These are phyloP conservation scores for Hypotaenidia okinawae DNA, from an alignment of 2,797 vertebrate genomes.

Conservation along the genomic window DNA sequence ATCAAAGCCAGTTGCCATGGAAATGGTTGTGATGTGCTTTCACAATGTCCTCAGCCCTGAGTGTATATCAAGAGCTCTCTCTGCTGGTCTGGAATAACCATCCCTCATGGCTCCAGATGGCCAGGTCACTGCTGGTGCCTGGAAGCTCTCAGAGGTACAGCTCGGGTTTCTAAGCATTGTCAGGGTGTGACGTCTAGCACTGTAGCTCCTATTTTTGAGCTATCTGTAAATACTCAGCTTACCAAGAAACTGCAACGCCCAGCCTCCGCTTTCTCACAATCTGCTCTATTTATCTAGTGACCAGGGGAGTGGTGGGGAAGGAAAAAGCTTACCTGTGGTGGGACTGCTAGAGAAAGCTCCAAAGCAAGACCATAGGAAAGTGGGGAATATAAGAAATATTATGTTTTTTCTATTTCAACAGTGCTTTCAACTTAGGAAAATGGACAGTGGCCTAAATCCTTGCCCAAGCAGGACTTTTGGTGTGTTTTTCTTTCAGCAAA, in stretches of 20 bases:
- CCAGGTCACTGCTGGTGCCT: background rate
- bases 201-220: background rate
- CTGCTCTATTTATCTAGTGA: background rate
- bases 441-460: background rate
- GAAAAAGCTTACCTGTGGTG: background rate
- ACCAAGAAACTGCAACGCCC: background rate
- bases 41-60: background rate
- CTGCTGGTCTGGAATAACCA: slow-evolving; percentile 54
- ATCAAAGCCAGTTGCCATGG: slow-evolving; percentile 64
- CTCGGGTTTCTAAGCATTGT: background rate
- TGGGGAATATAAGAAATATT: background rate
- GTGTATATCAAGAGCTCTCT: slow-evolving; percentile 61
- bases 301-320: background rate
- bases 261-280: background rate
- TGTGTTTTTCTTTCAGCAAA: background rate
- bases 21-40: slow-evolving; percentile 45
- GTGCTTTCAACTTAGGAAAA: background rate
- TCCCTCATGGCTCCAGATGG: background rate
- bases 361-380: background rate
- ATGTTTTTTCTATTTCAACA: background rate
- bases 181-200: background rate
- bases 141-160: background rate
- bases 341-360: background rate
- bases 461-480: background rate
- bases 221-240: background rate